A percentile compares a stretch with the other conserved stretches of the same genome.
These are phyloP conservation scores for Myotis pilosus DNA, from an alignment of 2,797 vertebrate genomes.

Conservation along the genomic window DNA sequence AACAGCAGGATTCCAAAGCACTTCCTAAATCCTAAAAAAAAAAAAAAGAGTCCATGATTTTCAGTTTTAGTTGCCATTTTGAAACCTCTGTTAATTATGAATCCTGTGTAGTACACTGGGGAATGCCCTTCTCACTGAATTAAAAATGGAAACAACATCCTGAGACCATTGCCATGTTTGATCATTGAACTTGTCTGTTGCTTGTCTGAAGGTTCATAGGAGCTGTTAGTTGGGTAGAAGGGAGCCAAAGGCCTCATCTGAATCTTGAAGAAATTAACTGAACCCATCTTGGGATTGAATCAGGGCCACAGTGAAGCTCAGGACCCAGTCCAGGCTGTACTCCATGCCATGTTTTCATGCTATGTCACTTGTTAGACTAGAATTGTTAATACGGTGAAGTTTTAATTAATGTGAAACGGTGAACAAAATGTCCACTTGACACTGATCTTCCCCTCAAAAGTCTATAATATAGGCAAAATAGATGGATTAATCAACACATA, in stretches of 20 bases:
- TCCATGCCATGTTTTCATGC: background rate
- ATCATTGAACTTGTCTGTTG: background rate
- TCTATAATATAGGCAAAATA: background rate
- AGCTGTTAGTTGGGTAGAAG: background rate
- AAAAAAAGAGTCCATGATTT: background rate
- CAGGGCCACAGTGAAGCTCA: background rate
- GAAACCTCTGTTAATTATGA: constrained; percentile 8
- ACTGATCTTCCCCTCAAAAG: background rate
- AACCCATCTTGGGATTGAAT: background rate
- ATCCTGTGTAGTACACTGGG: background rate
- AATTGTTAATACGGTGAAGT: background rate
- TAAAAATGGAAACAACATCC: background rate
- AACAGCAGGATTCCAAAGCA: background rate
- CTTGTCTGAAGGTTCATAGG: background rate
- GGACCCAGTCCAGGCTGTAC: background rate
- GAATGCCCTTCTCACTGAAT: constrained; percentile 5
- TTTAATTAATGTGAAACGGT: background rate
- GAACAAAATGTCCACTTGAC: background rate
- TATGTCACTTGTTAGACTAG: background rate
- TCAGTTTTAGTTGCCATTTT: background rate
- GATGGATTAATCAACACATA: background rate
- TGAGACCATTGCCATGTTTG: background rate
- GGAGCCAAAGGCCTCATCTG: background rate
- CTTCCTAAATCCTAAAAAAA: background rate
- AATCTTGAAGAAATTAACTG: background rate